phyloP scores from a whole-genome alignment of 2,113 vertebrate genomes.

The Pteruthius melanotis region DNA sequence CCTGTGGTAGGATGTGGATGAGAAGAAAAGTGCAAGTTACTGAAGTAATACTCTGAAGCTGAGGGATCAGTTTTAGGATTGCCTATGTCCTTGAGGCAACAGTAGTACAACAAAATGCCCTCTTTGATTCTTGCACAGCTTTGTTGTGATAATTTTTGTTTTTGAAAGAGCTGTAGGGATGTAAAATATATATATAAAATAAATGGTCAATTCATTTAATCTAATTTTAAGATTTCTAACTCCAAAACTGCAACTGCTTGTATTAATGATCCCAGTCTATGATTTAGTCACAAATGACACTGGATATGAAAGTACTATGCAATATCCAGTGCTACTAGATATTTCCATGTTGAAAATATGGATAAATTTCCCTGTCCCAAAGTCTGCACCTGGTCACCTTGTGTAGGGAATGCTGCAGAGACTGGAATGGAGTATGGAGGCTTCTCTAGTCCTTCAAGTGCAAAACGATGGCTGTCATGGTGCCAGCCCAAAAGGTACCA shows the following conservation, averaged over 20 bases:
- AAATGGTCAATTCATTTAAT: not conserved
- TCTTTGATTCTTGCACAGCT: not conserved
- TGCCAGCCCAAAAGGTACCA: not conserved
- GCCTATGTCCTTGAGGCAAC: not conserved
- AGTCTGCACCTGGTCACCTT: not conserved
- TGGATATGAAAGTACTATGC: not conserved
- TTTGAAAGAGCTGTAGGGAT: not conserved
- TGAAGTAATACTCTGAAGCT: not conserved
- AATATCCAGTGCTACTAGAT: not conserved
- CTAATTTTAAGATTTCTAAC: not conserved
- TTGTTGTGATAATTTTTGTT: not conserved
- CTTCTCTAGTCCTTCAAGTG: not conserved
- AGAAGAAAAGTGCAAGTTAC: not conserved
- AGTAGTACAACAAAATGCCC: not conserved
- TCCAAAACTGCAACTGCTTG: not conserved
- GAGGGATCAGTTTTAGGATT: not conserved
- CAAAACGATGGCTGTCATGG: not conserved
- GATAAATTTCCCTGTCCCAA: not conserved
- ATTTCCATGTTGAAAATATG: not conserved
- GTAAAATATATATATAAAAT: not conserved
- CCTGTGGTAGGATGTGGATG: not conserved
- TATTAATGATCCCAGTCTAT: not conserved
- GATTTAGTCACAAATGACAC: not conserved
- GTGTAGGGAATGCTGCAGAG: not conserved
- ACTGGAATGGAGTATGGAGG: fast-evolving